Base-by-base conservation (phyloP, 2,113 vertebrate genomes). In the Ranitomeya imitator region DNA sequence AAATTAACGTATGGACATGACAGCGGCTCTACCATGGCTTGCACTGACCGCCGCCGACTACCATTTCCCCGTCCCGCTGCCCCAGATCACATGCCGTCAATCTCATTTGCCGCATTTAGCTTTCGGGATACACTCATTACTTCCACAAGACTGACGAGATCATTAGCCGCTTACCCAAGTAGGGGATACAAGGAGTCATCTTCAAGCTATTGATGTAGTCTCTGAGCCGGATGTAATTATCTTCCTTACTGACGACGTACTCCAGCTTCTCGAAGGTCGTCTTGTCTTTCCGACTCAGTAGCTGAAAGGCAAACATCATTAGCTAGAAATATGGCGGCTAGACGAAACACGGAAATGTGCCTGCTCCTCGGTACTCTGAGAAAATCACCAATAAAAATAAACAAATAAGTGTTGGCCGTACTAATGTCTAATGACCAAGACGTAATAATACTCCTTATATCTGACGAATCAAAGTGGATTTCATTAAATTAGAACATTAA, bases 171-270 rank as follows among this genome's bases (percentile, higher is more conserved):
- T 96, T 96, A 99, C 98, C 98, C 92, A 99, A 94, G 93, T 99
- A 99, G 14, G 98, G 98, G 93, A 99, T 99, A 90, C 98, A 99
- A 37, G 98, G 97, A 87, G 97, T 98, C 98, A 99, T 99, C 95
- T 99, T 99, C 95, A 99, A 96, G 93, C 97, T 99, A 93, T 96
- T 97, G 91, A 99, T 98, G 92, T 96, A 98, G 92, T 99, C 97
- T 93, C 98, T 95, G 90, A 99, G 96, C 59, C 98, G 97, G 93
- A 98, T 99, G 92, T 99, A 99, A 94, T 99, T 99, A 93, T 99
- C 98, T 94, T 99, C 98, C 96, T 99, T 99, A 92, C 97, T 97
- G 97, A 99, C 99, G 91, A 99, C 96, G 92, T 98, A 99, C 91
- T 99, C 97, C 87, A 99, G 89, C 79, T 98, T 97, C 90, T 99